Evolutionary conservation across 2,888 invertebrate species (phyloP).

Genomic region (Phrixothrix hirtus): DNA sequence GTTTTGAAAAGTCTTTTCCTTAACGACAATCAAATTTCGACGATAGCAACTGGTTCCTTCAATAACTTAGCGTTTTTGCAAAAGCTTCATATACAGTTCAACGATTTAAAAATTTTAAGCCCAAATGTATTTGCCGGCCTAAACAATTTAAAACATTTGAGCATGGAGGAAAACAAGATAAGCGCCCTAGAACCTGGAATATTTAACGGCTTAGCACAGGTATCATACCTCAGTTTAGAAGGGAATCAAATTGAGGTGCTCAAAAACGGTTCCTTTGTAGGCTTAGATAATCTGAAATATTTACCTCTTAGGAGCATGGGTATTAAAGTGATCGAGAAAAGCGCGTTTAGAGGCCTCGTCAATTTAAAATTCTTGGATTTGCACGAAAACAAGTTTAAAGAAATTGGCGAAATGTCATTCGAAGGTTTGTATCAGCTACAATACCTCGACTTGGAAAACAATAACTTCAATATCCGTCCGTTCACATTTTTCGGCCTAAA

Average conservation of each 20-base stretch:
- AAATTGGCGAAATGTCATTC: too few species aligned
- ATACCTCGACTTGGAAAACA: too few species aligned
- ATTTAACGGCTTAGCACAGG: conserved; percentile 6
- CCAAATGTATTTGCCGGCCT: not conserved
- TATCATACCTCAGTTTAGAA: conserved; percentile 11
- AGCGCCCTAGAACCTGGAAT: conserved; percentile 4
- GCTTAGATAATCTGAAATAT: conserved; percentile 5
- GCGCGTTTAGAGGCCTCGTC: conserved; percentile 7
- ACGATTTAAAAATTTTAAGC: not conserved
- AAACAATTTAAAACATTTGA: conserved; percentile 3
- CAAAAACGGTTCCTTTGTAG: conserved; percentile 5
- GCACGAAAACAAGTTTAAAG: too few species aligned
- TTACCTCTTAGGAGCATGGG: not conserved
- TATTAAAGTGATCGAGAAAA: conserved; percentile 6
- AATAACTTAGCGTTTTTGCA: not conserved
- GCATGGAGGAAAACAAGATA: conserved; percentile 14
- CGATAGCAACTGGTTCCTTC: conserved; percentile 48
- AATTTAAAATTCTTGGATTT: too few species aligned
- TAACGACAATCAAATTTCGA: conserved; percentile 49
- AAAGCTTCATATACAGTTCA: conserved; percentile 1
- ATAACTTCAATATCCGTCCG: too few species aligned
- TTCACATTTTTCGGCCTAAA: too few species aligned
- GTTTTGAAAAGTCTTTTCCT: conserved; percentile 51
- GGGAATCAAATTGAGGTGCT: conserved; percentile 13
- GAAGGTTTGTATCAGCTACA: too few species aligned